Evolutionary conservation across 2,888 invertebrate genomes (phyloP), one percentile per base, ranked within the genome.

Genomic region (Coremacera marginata): DNA sequence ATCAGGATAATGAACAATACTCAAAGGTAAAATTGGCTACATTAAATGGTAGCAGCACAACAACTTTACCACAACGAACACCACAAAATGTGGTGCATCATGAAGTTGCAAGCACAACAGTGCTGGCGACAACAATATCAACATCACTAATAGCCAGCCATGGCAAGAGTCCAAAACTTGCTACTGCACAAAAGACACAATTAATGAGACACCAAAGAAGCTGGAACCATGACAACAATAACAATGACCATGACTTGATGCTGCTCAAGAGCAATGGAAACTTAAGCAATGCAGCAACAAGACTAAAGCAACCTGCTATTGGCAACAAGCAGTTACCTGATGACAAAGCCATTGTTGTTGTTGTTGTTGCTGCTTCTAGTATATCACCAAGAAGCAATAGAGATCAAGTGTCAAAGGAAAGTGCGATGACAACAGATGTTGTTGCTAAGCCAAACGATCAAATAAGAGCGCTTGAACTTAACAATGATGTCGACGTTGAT

Each of bases 1-100:
- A 49, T 14, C 52, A 34, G 67, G 22, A 63, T 63, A 31, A 51
- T 37, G n/a, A 22, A 62, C 37, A 73, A 44, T 49, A 55, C 49
- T 8, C 44, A 68, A 25, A 67, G 16, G 7, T 57, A 14, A 27
- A 34, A 34, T 57, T 55, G 52, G n/a, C 82, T 70, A 72, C 52
- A 60, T 31, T 31, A 51, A 31, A 37, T 5, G 27, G 22, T 60
- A 77, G 44, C 62, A 76, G 9, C 71, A 76, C 27, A 52, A 25
- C 80, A 78, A n/a, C 67, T 34, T 5, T 4, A 49, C 16, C 67
- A 31, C n/a, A 68, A 49, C 9, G 2, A 16, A 27, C n/a, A 51
- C 70, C 70, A 9, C 68, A 51, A 27, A 63, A 9, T 63, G 9
- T 31, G n/a, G 25, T 63, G 31, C 31, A 55, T 1, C 31, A 19